phyloP scores from a whole-genome alignment of 2,113 vertebrate species.

The Scartelaos histophorus region DNA sequence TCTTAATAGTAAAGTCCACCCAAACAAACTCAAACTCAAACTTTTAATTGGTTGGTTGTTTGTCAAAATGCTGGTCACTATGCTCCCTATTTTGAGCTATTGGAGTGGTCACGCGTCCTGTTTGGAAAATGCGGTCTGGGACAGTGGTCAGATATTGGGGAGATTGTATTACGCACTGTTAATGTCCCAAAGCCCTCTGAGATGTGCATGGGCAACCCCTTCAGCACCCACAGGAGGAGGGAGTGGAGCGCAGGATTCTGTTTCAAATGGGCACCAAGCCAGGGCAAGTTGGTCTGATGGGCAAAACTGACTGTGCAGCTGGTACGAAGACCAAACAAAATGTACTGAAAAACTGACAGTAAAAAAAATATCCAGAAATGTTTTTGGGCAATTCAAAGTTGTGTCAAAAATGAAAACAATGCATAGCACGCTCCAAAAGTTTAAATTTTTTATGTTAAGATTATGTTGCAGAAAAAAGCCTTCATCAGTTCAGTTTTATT shows the following conservation, averaged over 20 bases:
- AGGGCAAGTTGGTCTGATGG: slow-evolving; percentile 28
- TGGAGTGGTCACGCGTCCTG: slow-evolving; percentile 12
- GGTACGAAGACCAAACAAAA: neutral
- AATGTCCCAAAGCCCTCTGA: slow-evolving; percentile 63
- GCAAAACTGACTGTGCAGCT: neutral
- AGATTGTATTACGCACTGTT: slow-evolving; percentile 67
- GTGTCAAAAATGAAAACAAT: too few species aligned
- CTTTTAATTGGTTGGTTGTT: neutral
- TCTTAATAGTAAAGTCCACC: too few species aligned
- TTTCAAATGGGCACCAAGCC: slow-evolving; percentile 64
- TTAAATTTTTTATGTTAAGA: too few species aligned
- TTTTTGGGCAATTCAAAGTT: neutral
- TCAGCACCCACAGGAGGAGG: slow-evolving; percentile 29
- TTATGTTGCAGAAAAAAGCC: too few species aligned
- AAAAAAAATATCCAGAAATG: neutral
- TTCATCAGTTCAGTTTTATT: too few species aligned
- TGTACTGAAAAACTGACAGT: too few species aligned
- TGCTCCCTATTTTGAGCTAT: slow-evolving; percentile 14
- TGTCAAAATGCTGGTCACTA: slow-evolving; percentile 31
- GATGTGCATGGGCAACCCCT: slow-evolving; percentile 53
- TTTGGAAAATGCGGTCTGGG: slow-evolving; percentile 43
- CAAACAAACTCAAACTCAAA: too few species aligned
- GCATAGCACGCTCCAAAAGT: too few species aligned
- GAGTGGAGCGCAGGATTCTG: slow-evolving; percentile 51
- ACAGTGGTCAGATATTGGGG: slow-evolving; percentile 45